Conservation (phyloP, 2,888 invertebrate species). For the Chironomus riparius region DNA sequence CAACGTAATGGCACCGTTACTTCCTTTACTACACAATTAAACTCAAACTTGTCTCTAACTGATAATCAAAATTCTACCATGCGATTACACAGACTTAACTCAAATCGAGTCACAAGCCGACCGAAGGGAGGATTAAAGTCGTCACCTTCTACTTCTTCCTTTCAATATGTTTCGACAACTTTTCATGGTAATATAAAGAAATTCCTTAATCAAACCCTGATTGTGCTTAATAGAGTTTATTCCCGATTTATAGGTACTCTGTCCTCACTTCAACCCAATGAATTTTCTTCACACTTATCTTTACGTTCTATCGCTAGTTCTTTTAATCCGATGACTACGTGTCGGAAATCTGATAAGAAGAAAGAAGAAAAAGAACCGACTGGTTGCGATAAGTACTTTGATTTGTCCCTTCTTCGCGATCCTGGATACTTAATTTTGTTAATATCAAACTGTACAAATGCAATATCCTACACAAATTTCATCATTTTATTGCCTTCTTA, state of each 20-base stretch:
- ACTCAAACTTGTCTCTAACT: constrained; percentile 57
- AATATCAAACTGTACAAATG: constrained; percentile 76
- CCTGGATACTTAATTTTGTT: constrained; percentile 73
- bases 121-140: constrained; percentile 47
- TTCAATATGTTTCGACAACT: constrained; percentile 75
- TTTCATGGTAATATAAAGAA: constrained; percentile 58
- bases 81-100: constrained; percentile 27
- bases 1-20: constrained; percentile 41
- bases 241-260: constrained; percentile 47
- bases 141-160: constrained; percentile 70
- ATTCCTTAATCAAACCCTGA: no score
- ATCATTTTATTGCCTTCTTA: constrained; percentile 72
- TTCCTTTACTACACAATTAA: constrained; percentile 47
- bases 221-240: neutral
- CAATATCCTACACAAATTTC: constrained; percentile 80
- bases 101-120: constrained; percentile 41
- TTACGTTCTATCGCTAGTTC: constrained; percentile 57
- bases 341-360: constrained; percentile 43
- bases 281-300: constrained; percentile 69
- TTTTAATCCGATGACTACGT: constrained; percentile 44
- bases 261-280: constrained; percentile 64
- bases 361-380: constrained; percentile 35
- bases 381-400: constrained; percentile 59
- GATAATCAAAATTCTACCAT: constrained; percentile 50
- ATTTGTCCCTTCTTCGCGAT: constrained; percentile 61